phyloP scores from a whole-genome alignment of 2,888 invertebrate species.

The Ophonus ardosiacus region DNA sequence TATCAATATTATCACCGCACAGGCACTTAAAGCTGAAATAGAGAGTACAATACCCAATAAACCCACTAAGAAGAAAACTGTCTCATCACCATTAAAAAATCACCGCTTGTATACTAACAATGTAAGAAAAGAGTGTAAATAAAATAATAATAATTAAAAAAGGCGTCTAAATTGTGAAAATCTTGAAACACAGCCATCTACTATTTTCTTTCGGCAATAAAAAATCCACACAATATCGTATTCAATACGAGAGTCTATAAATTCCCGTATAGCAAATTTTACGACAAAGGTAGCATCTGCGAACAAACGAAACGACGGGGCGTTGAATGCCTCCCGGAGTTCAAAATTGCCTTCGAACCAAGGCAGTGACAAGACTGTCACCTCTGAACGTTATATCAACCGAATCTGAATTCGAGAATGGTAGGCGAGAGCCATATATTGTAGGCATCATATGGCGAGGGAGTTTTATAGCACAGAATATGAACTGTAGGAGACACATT shows the following conservation, averaged over 20 bases:
- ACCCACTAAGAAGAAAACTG: too few relatives aligned
- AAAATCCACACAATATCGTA: constrained; percentile 46
- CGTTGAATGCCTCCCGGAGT: constrained; percentile 18
- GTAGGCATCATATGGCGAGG: constrained; percentile 53
- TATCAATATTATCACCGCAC: too few relatives aligned
- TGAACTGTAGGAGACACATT: constrained; percentile 10
- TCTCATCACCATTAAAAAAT: too few relatives aligned
- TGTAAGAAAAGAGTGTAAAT: too few relatives aligned
- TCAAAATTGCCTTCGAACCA: constrained; percentile 30
- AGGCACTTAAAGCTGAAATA: too few relatives aligned
- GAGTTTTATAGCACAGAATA: constrained; percentile 51
- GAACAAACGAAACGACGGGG: constrained; percentile 32
- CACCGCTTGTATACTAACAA: too few relatives aligned
- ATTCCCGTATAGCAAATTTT: constrained; percentile 47
- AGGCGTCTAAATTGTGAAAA: too few relatives aligned
- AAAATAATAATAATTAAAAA: too few relatives aligned
- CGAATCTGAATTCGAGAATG: constrained; percentile 34
- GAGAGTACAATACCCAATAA: too few relatives aligned
- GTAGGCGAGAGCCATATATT: neutral
- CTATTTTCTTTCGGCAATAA: neutral
- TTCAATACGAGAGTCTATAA: constrained; percentile 49
- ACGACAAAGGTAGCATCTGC: constrained; percentile 53
- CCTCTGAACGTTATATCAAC: neutral
- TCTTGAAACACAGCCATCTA: too few relatives aligned
- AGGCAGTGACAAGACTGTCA: constrained; percentile 11